Evolutionary conservation across 2,797 vertebrate genomes (phyloP), one percentile per base, ranked within the genome.

Genomic region (Vultur gryphus): DNA sequence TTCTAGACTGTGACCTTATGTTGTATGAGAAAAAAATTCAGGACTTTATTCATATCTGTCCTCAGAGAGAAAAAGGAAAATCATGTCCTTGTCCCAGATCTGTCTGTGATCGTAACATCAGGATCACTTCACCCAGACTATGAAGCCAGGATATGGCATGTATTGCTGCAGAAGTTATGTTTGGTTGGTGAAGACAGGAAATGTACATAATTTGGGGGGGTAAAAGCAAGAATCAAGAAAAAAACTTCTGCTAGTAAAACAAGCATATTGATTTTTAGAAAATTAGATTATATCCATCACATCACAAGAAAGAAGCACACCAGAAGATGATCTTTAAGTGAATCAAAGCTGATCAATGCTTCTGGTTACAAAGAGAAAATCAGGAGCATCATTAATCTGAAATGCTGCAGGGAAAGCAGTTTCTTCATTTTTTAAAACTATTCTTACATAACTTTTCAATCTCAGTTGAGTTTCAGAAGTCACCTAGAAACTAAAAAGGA

Each of bases 401-500:
- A 93, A 67, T 85, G 15, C 25, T 92, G 33, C 49, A 61, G 52
- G 61, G 29, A 84, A 95, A 76, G 28, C 54, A 54, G 29, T 86
- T 90, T 59, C 33, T 82, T 87, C 5, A 51, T 80, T 89, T 89
- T 86, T 78, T 0, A 39, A 67, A 90, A 33, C n/a, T 71, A 29
- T 92, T 90, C 52, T 90, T 88, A 23, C 55, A 69, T 94, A 73
- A 73, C 26, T 82, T 96, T 95, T 69, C 25, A 24, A 10, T 82
- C 48, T 85, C 54, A 54, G 11, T 4, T 83, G 59, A 71, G 17
- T 94, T 96, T 95, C 75, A 59, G 62, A 95, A 94, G 78, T 95
- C 84, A 93, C 49, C 59, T 91, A 93, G 66, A 96, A 96, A 93
- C 65, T 70, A 82, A 81, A 93, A 93, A 82, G 13, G 52, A 91